Percentiles rank a stretch among this genome's conserved stretches.
Evolutionary conservation across 2,888 invertebrate genomes (phyloP).

Genomic region (Drosophila cracens): DNA sequence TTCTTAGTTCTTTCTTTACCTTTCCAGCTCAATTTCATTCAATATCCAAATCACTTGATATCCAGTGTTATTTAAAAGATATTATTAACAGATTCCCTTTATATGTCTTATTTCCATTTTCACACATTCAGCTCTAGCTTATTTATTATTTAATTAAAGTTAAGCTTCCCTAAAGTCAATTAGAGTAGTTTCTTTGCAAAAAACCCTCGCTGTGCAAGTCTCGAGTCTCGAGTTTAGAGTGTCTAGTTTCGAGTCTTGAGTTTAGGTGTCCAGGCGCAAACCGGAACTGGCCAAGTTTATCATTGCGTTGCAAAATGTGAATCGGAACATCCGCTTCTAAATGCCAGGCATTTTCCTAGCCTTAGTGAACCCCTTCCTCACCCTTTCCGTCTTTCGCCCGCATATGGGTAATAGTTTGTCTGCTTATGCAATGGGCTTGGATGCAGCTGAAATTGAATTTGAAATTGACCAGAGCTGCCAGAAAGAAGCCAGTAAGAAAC

Average conservation of each 20-base stretch:
- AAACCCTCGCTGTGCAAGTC: slow-evolving; percentile 23
- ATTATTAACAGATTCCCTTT: neutral
- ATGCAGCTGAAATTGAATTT: slow-evolving; percentile 57
- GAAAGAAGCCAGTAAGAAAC: neutral
- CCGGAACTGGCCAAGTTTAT: slow-evolving; percentile 78
- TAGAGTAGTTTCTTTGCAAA: neutral
- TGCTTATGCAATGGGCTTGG: slow-evolving; percentile 66
- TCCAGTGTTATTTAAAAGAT: neutral
- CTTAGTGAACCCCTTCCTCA: neutral
- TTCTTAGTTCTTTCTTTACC: no score
- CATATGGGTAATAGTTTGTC: slow-evolving; percentile 3
- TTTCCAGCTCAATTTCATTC: no score
- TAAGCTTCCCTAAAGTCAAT: neutral
- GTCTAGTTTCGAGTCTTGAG: neutral
- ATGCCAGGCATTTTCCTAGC: slow-evolving; percentile 66
- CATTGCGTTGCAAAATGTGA: slow-evolving; percentile 80
- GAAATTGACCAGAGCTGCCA: slow-evolving; percentile 63
- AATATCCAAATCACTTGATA: no score
- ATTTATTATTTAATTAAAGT: neutral
- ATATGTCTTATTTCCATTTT: neutral
- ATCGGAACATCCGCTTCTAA: slow-evolving; percentile 81
- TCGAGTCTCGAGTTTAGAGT: slow-evolving; percentile 1
- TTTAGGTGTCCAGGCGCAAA: slow-evolving; percentile 25
- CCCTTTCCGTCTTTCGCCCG: neutral
- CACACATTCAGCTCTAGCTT: neutral